Conservation (phyloP, 1,140 invertebrate genomes). For the Conopomorpha cramerella region DNA sequence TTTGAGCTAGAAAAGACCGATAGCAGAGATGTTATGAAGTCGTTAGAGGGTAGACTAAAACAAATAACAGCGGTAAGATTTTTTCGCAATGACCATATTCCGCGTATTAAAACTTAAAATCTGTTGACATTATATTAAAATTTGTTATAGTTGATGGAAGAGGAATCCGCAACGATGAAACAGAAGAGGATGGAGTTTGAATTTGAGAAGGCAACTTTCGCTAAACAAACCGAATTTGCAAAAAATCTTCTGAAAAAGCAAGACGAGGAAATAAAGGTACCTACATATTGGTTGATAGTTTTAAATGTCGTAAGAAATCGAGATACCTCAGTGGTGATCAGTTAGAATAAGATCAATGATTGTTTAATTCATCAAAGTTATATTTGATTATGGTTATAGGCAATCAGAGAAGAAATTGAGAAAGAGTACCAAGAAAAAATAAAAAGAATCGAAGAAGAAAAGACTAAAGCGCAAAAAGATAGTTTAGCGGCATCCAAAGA, state of each 20-base stretch:
- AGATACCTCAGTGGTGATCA: too few relatives aligned
- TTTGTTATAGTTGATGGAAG: conserved; percentile 41
- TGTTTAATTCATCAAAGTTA: neutral
- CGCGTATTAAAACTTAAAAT: too few relatives aligned
- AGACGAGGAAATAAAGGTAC: conserved; percentile 49
- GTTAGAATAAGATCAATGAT: too few relatives aligned
- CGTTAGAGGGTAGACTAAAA: conserved; percentile 37
- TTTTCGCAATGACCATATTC: too few relatives aligned
- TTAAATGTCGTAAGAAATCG: too few relatives aligned
- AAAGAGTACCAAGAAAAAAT: conserved; percentile 43
- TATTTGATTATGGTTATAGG: too few relatives aligned
- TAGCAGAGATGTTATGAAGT: conserved; percentile 30
- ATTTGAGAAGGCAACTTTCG: conserved; percentile 48
- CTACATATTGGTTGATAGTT: too few relatives aligned
- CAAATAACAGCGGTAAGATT: conserved; percentile 39
- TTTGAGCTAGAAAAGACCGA: conserved; percentile 41
- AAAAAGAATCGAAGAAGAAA: conserved; percentile 41
- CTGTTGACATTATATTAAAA: too few relatives aligned
- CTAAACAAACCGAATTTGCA: conserved; percentile 49
- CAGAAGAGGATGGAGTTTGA: conserved; percentile 54
- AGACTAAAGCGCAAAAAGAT: conserved; percentile 27
- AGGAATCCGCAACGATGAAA: conserved; percentile 35
- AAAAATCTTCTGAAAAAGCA: conserved; percentile 49
- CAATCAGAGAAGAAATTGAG: conserved; percentile 40
- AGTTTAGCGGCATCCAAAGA: conserved; percentile 33